Conservation (phyloP, 2,888 invertebrate genomes). For the Platycheirus albimanus region DNA sequence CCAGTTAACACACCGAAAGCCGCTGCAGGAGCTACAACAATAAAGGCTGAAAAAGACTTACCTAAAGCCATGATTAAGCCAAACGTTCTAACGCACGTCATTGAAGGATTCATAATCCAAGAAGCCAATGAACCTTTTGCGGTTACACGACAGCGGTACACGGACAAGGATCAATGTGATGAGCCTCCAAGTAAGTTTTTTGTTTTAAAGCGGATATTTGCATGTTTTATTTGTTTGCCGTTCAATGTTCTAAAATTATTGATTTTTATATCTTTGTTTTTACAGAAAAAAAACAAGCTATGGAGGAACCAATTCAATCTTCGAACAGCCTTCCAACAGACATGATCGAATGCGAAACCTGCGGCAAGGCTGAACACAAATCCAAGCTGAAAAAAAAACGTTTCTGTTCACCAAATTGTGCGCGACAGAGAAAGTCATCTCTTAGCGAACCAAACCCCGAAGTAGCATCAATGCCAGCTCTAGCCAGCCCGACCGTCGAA, state of each 20-base stretch:
- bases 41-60: conserved; percentile 83
- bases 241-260: conserved; percentile 26
- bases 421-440: conserved; percentile 83
- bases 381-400: conserved; percentile 89
- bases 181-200: conserved; percentile 90
- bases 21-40: conserved; percentile 79
- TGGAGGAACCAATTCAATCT: conserved; percentile 76
- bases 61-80: conserved; percentile 97
- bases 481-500: conserved; percentile 51
- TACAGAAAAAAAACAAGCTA: conserved; percentile 79
- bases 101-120: conserved; percentile 98
- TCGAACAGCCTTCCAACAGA: conserved; percentile 76
- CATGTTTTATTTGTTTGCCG: conserved; percentile 37
- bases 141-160: conserved; percentile 86
- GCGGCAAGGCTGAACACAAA: conserved; percentile 87
- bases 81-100: conserved; percentile 97
- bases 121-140: conserved; percentile 96
- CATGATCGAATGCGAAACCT: conserved; percentile 86
- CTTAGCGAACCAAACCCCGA: conserved; percentile 73
- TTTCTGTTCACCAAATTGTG: conserved; percentile 90
- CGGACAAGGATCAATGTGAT: conserved; percentile 86
- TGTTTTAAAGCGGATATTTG: too few relatives aligned
- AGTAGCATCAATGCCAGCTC: conserved; percentile 25
- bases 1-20: conserved; percentile 75
- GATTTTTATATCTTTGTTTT: conserved; percentile 26